Base-by-base conservation (phyloP, 2,888 invertebrate genomes). In the Scaptomyza flava region DNA sequence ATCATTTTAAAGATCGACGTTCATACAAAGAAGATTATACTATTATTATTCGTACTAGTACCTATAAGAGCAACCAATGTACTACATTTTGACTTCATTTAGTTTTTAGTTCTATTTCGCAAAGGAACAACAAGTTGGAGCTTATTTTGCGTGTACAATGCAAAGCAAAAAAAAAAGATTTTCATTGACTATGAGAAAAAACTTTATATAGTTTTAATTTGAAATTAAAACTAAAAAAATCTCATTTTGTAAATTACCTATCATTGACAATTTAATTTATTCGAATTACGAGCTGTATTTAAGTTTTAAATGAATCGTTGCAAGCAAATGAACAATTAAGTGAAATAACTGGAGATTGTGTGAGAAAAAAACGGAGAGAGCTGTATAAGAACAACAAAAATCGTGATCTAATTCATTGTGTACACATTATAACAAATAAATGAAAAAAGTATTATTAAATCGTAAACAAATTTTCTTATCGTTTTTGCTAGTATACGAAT, bases 381-480 rank as follows among this genome's bases (percentile, higher is more conserved):
- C 72, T 79, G 81, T 67, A 63, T 64, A 46, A 72, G 64, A 74
- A 73, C 75, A 84, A 72, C 68, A 72, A 73, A 70, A 82, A 52
- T 63, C 83, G 83, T 84, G 85, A 84, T 84, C 72, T 76, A 69
- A 67, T 75, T 82, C 85, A 83, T 85, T 82, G 75, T 83, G 70
- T 68, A 84, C 81, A 84, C 73, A 84, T 71, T 65, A 79, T 45
- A 81, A 79, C 51, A 78, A 84, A 85, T 82, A 83, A 81, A 82
- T 73, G 65, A 23, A 81, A 73, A 70, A 83, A 82, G 85, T 84
- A 84, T 84, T 84, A 84, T 76, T 84, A 83, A 81, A 79, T 83
- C 62, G 73, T 83, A 84, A 72, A 62, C 4, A 30, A 43, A 43
- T n/a, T n/a, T n/a, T n/a, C n/a, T n/a, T 41, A 20, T n/a, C 33